Evolutionary conservation across 2,888 invertebrate species (phyloP), one percentile per base, ranked within the genome.

Genomic region (Seira musarum): DNA sequence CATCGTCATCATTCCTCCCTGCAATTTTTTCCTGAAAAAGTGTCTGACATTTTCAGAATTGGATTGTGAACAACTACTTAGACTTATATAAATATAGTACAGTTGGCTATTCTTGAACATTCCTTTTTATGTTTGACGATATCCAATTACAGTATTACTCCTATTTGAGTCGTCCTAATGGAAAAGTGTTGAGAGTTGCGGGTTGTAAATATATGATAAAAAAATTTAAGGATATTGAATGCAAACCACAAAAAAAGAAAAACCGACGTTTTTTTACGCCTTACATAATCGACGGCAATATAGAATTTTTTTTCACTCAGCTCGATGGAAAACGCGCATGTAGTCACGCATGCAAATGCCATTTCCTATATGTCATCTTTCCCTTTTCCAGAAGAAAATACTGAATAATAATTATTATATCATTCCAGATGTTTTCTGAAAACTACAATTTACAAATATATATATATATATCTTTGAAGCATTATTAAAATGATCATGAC

Each of bases 21-120:
- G n/a, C 30, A 25, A 17, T 17, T 57, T 77, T 70, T 63, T 61
- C 19, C 49, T 61, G 63, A 30, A 64, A 71, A 24, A 53, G 15
- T 60, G 22, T 60, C 70, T 72, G 72, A 72, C 72, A 64, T 72
- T 72, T 72, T 72, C 21, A 24, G 72, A 70, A 57, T 66, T 66
- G 46, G 66, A 66, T 66, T 66, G 19, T 35, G 66, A 66, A 30
- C 24, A 64, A 64, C 6, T 64, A 2, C 30, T 30, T 8, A n/a
- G n/a, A n/a, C 13, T 61, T 5, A 19, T 61, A 65, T 63, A 22
- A 6, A 3, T 63, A 63, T 21, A 40, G 40, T 13, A 57, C n/a
- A n/a, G n/a, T n/a, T n/a, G 15, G 17, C 53, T 60, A 60, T 21
- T 60, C 60, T 60, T 60, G n/a, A n/a, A n/a, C n/a, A 60, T 60